Base-by-base conservation (phyloP, 2,888 invertebrate species). In the Deilephila porcellus region DNA sequence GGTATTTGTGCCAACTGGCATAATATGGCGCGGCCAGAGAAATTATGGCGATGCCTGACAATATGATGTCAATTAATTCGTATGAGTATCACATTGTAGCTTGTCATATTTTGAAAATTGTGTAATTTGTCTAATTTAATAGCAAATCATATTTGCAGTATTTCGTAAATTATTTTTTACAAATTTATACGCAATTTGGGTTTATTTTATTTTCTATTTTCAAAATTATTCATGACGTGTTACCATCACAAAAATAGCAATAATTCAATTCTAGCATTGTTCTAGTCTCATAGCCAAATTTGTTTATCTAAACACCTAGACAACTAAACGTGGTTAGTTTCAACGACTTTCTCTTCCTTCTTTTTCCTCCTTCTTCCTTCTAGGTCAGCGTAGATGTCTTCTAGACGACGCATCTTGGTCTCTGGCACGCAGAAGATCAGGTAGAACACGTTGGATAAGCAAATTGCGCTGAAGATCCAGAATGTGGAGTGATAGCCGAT, bases 381-480 rank as follows among this genome's bases (percentile, higher is more conserved):
- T 84, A 98, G 95, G 82, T 97, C 97, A 60, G 97, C 96, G 87
- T 98, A 98, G 83, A 99, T 99, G 80, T 98, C 98, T 89, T 98
- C 98, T 74, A 99, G 94, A 70, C 96, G 97, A 85, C 97, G 97
- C 80, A 98, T 99, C 86, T 98, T 97, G 0, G 99, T 99, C 92
- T 99, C 99, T 3, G 99, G 99, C n/a, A 99, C 98, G 86, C 95
- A 97, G 82, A 97, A 92, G 78, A 97, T 96, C 0, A 98, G 96
- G 91, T 98, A 98, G 82, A 97, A 94, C n/a, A 98, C 93, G 73
- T 97, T 97, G 1, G 96, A 76, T 0, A 97, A 86, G 83, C 98
- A 97, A 76, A 98, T 95, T 4, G 93, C 80, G 11, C 97, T 97
- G 90, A 98, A 99, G 64, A 98, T 83, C 97, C 97, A 98, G 91